Evolutionary conservation across 2,797 vertebrate species (phyloP).

Genomic region (Xyrichtys novacula): DNA sequence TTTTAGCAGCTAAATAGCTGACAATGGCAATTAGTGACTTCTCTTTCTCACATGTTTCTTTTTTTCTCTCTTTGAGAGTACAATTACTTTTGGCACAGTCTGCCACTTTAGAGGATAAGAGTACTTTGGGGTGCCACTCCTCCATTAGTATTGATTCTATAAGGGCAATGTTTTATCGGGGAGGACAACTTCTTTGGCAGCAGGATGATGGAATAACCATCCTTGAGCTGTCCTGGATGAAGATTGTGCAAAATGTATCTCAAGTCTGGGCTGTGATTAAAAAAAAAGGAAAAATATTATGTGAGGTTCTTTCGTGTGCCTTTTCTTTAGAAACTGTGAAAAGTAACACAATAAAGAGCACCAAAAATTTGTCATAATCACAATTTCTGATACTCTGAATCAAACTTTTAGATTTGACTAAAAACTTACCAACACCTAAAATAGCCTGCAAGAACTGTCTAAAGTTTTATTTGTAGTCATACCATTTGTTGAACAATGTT

Average conservation of each 20-base stretch:
- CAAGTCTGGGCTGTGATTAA: neutral
- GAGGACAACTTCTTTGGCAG: neutral
- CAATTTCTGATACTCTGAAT: neutral
- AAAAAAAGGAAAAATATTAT: neutral
- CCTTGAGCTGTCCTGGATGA: neutral
- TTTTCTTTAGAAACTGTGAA: neutral
- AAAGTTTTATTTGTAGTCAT: slow-evolving; percentile 16
- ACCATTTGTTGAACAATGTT: too few species aligned
- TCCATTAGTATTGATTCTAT: neutral
- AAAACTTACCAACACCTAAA: neutral
- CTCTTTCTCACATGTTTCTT: slow-evolving; percentile 7
- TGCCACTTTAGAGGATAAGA: neutral
- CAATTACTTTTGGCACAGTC: slow-evolving; percentile 6
- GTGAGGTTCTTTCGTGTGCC: neutral
- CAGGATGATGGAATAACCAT: neutral
- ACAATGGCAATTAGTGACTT: slow-evolving; percentile 17
- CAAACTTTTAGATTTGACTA: neutral
- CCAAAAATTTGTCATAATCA: neutral
- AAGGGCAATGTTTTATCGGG: neutral
- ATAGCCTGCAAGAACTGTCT: slow-evolving; percentile 18
- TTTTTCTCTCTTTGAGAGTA: neutral
- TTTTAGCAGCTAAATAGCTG: slow-evolving; percentile 32
- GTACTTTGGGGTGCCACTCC: neutral
- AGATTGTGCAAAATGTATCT: neutral
- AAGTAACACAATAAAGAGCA: neutral